Evolutionary conservation across 2,888 invertebrate species (phyloP), one percentile per base, ranked within the genome.

Genomic region (Chymomyza fuscimana): DNA sequence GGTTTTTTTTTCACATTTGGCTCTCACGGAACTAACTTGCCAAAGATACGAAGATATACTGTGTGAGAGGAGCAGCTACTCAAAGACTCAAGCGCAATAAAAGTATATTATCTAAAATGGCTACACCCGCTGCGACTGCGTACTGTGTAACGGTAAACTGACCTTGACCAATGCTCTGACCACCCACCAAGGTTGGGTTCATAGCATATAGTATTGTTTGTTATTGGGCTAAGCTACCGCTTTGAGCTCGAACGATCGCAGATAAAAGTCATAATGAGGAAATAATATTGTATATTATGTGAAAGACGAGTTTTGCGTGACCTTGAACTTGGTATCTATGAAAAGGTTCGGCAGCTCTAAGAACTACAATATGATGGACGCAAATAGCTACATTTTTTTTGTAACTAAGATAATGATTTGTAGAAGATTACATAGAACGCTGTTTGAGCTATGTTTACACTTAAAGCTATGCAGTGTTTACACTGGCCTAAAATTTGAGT

Each of bases 121-220:
- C 72, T 78, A 79, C 82, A 77, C 83, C 86, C 86, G 86, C 86
- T 81, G 86, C 69, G 82, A 73, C 77, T 63, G 60, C 25, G 51
- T 7, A 36, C 16, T 22, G 19, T 54, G 54, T 19, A 54, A 54
- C 54, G 54, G 54, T 54, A 4, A 22, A n/a, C 54, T 54, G 54
- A 54, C 54, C 22, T 54, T 54, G 54, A 54, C 54, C 54, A 22
- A 19, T 0, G 19, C 15, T 46, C 12, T 46, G 54, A 54, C 54
- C 54, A 54, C 54, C 54, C 54, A 54, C 54, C 54, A 54, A 54
- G 54, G 54, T 22, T 54, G 54, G 19, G 22, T 19, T 54, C 54
- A 54, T 32, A 32, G 32, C 32, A 25, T 25, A 22, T 22, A 40
- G 9, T 40, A 12, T 46, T 46, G 40, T 46, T 32, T 32, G 32